phyloP scores from a whole-genome alignment of 2,113 vertebrate genomes.

The Antechinus flavipes region DNA sequence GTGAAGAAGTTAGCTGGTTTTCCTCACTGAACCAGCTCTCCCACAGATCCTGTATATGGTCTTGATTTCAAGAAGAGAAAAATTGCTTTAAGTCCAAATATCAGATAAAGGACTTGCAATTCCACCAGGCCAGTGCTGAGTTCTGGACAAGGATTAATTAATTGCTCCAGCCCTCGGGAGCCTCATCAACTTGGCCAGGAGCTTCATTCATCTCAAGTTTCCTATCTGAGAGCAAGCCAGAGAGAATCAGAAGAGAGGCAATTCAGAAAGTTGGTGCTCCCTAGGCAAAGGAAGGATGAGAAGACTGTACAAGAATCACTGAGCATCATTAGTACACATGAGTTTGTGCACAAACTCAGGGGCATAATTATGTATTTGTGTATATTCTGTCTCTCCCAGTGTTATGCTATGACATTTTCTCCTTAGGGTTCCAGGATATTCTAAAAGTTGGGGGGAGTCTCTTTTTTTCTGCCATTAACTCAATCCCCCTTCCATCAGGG shows the following conservation, averaged over 20 bases:
- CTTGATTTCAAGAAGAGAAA: not conserved
- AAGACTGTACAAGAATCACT: not conserved
- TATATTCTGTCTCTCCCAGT: not conserved
- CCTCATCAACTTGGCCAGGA: not conserved
- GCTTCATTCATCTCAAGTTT: not conserved
- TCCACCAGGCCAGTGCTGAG: not conserved
- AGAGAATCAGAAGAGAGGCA: not conserved
- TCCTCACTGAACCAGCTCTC: not conserved
- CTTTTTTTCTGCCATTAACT: not conserved
- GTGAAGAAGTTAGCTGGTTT: accelerated
- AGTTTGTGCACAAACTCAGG: not conserved
- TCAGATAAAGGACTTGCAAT: not conserved
- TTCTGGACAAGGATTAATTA: not conserved
- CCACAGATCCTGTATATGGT: not conserved
- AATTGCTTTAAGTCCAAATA: not conserved
- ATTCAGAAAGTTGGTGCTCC: not conserved
- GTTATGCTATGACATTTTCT: not conserved
- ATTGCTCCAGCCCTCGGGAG: not conserved
- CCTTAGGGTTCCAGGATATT: not conserved
- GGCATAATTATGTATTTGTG: not conserved
- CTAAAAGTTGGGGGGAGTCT: not conserved
- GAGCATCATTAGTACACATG: not conserved
- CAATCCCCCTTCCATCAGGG: not conserved
- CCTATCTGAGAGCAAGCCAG: accelerated
- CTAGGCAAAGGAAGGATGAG: not conserved